Base-by-base conservation (phyloP, 2,888 invertebrate genomes). In the Athetis lepigone region DNA sequence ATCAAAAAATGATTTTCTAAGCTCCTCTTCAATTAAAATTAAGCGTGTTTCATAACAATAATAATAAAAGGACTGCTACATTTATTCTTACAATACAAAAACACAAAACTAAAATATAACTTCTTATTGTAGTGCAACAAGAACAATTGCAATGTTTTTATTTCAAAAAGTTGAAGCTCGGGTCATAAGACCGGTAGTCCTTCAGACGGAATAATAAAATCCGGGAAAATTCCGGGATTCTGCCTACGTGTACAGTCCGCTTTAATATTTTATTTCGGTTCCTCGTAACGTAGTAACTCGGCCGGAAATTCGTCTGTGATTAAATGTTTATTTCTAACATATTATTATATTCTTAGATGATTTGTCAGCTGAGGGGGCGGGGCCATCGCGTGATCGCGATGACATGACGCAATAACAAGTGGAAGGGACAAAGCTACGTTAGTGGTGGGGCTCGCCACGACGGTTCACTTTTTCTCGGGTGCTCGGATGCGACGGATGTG, bases 121-220 rank as follows among this genome's bases (percentile, higher is more conserved):
- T 46, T 42, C 11, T 40, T 33, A 25, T 62, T 54, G 27, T 18
- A 51, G 39, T 51, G 46, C 52, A 62, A 54, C 49, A 57, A 40
- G 40, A 54, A 63, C 62, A 61, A 36, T 57, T 46, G 37, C 36
- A 61, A 56, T 65, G 45, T 58, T 77, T 72, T 74, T 68, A 55
- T 68, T 57, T 56, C 47, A 33, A 37, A 4, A 55, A 54, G 19
- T 40, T 25, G 42, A 25, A 40, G 21, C 42, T 50, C 8, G 37
- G 55, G 16, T 57, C 43, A 62, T 47, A 67, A 51, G 51, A 49
- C 69, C 65, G 47, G 47, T 56, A 36, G 54, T 63, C 50, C 47
- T 69, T 69, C 58, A 69, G 70, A 69, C 64, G 27, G 75, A 69
- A 74, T 77, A 75, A 75, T 77, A 75, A 77, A 75, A 64, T 49